phyloP scores from a whole-genome alignment of 2,888 invertebrate genomes.

The Chymomyza procnemis region DNA sequence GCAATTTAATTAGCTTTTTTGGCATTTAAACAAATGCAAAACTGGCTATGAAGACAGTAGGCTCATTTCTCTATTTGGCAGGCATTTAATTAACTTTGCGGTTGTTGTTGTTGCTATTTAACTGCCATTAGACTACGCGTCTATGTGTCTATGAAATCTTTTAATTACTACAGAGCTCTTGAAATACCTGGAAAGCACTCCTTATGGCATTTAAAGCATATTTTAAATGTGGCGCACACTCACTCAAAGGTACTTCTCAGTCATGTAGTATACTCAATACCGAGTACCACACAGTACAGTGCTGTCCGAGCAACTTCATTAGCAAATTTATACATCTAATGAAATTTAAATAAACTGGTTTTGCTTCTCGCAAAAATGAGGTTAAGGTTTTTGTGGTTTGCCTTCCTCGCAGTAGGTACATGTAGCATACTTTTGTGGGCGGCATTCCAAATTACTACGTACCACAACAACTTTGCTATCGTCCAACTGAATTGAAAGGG shows the following conservation, averaged over 20 bases:
- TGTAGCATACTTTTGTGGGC: not conserved
- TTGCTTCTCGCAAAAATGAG: not conserved
- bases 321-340: not conserved
- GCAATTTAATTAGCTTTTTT: conserved; percentile 4
- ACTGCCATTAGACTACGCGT: not conserved
- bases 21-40: not conserved
- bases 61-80: not conserved
- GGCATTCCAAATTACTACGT: not conserved
- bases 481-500: not conserved
- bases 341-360: conserved; percentile 2
- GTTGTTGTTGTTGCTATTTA: not conserved
- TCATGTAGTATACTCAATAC: not conserved
- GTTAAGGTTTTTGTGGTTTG: not conserved
- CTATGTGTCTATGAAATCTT: not conserved
- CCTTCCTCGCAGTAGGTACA: not conserved
- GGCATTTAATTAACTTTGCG: not conserved
- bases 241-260: not conserved
- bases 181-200: not conserved
- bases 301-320: not conserved
- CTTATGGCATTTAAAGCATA: not conserved
- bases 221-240: not conserved
- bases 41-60: not conserved
- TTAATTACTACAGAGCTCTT: not conserved
- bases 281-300: not conserved
- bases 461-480: no score